Evolutionary conservation across 1,140 invertebrate species (phyloP).

Genomic region (Rhagoletis pomonella): DNA sequence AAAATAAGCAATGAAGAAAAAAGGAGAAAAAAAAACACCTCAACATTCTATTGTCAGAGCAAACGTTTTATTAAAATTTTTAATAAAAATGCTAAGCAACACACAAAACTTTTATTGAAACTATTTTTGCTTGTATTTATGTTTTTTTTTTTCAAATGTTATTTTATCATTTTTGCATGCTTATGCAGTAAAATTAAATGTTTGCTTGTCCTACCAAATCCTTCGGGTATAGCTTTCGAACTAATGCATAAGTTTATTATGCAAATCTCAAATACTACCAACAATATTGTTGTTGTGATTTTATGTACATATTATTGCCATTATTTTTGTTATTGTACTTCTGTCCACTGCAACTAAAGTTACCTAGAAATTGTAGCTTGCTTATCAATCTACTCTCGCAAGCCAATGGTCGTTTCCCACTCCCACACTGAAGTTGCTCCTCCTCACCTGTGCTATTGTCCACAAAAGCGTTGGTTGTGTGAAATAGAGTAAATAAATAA

Average conservation of each 20-base stretch:
- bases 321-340: background rate
- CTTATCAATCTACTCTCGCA: slow-evolving; percentile 30
- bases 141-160: background rate
- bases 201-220: slow-evolving; percentile 37
- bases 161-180: slow-evolving; percentile 12
- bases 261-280: slow-evolving; percentile 33
- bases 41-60: background rate
- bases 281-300: background rate
- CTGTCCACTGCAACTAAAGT: background rate
- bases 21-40: background rate
- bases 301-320: too few species aligned
- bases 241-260: slow-evolving; percentile 53
- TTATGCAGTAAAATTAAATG: slow-evolving; percentile 46
- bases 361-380: slow-evolving; percentile 16
- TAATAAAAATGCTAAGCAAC: slow-evolving; percentile 44
- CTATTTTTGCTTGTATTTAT: background rate
- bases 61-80: background rate
- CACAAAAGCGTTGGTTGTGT: background rate
- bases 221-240: background rate
- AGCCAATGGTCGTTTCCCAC: background rate
- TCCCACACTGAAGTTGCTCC: background rate
- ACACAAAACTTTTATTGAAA: background rate
- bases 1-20: background rate
- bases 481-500: slow-evolving; percentile 38
- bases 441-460: background rate